phyloP scores from a whole-genome alignment of 2,888 invertebrate genomes.

The Chymomyza fuscimana region DNA sequence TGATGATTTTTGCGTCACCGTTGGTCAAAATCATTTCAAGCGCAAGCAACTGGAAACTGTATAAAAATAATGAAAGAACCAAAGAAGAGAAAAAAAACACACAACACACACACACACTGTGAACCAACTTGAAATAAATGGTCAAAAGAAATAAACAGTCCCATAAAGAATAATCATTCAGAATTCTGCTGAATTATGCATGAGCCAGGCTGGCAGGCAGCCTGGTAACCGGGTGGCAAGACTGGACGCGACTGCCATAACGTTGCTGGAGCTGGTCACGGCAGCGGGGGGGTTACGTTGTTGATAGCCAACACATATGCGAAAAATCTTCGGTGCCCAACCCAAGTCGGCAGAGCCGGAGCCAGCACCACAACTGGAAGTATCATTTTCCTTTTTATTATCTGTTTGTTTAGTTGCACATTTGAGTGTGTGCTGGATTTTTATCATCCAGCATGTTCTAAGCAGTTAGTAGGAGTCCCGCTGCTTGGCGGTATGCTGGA shows the following conservation, averaged over 20 bases:
- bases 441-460: conserved; percentile 61
- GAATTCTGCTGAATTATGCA: conserved; percentile 80
- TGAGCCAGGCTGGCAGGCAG: conserved; percentile 62
- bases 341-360: neutral
- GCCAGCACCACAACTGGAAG: conserved; percentile 31
- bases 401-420: conserved; percentile 65
- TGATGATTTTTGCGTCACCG: conserved; percentile 74
- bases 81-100: conserved; percentile 13
- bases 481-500: conserved; percentile 34
- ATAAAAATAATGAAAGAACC: conserved; percentile 67
- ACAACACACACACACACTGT: neutral
- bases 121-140: conserved; percentile 77
- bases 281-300: conserved; percentile 34
- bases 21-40: conserved; percentile 74
- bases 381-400: conserved; percentile 73
- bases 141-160: conserved; percentile 80
- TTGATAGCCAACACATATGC: conserved; percentile 64
- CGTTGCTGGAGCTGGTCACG: neutral
- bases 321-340: conserved; percentile 46
- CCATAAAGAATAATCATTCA: conserved; percentile 80
- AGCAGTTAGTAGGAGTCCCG: conserved; percentile 61
- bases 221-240: conserved; percentile 4
- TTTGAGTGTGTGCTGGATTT: conserved; percentile 62
- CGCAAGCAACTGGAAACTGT: conserved; percentile 77
- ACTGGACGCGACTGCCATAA: conserved; percentile 1